These are phyloP conservation scores for Hydropsyche betteni DNA, from an alignment of 2,888 invertebrate species.

Conservation along the genomic window DNA sequence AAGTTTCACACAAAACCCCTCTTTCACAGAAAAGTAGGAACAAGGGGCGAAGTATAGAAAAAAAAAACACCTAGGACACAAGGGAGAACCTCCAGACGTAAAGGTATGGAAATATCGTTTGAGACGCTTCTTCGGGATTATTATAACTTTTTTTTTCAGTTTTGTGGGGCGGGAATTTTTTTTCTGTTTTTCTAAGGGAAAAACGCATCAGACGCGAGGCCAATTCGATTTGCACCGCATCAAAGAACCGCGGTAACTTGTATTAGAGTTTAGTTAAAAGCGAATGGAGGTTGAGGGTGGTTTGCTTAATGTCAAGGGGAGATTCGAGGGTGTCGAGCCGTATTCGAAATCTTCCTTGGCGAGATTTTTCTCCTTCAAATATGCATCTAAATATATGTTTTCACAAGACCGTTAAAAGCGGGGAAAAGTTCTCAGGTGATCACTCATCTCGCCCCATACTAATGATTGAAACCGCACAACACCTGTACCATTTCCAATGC, in stretches of 20 bases:
- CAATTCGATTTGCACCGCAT: slow-evolving; percentile 44
- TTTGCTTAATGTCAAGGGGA: background rate
- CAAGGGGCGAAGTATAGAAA: slow-evolving; percentile 2
- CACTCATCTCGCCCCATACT: too few species aligned
- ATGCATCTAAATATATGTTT: too few species aligned
- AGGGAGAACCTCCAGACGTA: slow-evolving; percentile 13
- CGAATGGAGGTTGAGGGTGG: slow-evolving; percentile 8
- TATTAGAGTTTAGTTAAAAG: slow-evolving; percentile 42
- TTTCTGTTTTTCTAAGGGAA: background rate
- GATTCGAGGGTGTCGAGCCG: slow-evolving; percentile 20
- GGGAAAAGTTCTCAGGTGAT: too few species aligned
- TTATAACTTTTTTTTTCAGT: slow-evolving; percentile 22
- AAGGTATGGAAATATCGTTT: slow-evolving; percentile 33
- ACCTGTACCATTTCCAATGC: too few species aligned
- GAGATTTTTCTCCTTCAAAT: too few species aligned
- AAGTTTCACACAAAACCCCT: slow-evolving; percentile 22
- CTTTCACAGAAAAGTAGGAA: too few species aligned
- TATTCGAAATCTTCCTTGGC: too few species aligned
- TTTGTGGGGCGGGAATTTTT: background rate
- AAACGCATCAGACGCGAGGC: slow-evolving; percentile 34
- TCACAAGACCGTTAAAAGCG: too few species aligned
- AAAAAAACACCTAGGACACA: slow-evolving; percentile 13
- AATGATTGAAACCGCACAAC: too few species aligned
- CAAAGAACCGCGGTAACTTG: slow-evolving; percentile 39
- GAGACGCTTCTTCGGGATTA: slow-evolving; percentile 28